These are phyloP conservation scores for Amphiprion percula DNA, from an alignment of 2,113 vertebrate genomes.

Conservation along the genomic window DNA sequence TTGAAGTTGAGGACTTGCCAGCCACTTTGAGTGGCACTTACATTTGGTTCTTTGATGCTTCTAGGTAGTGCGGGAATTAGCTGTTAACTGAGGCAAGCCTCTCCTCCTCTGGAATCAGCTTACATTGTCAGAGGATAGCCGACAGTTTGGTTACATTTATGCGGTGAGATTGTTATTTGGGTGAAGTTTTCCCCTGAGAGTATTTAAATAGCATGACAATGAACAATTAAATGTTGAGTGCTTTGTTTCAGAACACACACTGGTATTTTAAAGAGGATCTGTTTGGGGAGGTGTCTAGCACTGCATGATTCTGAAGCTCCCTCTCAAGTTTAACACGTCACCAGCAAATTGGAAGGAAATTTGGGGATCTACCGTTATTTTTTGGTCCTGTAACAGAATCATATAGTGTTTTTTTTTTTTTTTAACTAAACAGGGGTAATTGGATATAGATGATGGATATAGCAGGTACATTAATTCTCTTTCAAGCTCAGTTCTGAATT, in stretches of 20 bases:
- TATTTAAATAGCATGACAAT: neutral
- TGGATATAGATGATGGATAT: no score
- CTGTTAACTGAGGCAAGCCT: constrained; percentile 41
- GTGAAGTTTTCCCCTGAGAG: neutral
- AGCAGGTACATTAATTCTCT: no score
- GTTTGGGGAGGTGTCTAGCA: neutral
- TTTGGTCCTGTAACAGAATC: neutral
- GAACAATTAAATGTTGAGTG: neutral
- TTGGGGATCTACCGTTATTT: neutral
- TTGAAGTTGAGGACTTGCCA: constrained; percentile 55
- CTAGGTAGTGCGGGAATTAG: constrained; percentile 43
- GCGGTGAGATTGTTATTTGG: constrained; percentile 21
- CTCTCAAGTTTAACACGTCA: neutral
- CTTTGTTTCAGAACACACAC: neutral
- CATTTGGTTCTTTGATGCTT: constrained; percentile 61
- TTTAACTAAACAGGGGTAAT: no score
- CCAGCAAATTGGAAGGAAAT: neutral
- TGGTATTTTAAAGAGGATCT: neutral
- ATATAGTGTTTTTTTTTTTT: no score
- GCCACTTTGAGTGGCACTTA: constrained; percentile 42
- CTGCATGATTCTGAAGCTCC: neutral
- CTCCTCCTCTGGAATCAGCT: constrained; percentile 42
- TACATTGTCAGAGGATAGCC: constrained; percentile 42
- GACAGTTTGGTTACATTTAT: constrained; percentile 34
- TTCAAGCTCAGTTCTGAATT: no score